Conservation (phyloP, 53 echinoderm and acorn worm species). For the Echinometra lucunter region DNA sequence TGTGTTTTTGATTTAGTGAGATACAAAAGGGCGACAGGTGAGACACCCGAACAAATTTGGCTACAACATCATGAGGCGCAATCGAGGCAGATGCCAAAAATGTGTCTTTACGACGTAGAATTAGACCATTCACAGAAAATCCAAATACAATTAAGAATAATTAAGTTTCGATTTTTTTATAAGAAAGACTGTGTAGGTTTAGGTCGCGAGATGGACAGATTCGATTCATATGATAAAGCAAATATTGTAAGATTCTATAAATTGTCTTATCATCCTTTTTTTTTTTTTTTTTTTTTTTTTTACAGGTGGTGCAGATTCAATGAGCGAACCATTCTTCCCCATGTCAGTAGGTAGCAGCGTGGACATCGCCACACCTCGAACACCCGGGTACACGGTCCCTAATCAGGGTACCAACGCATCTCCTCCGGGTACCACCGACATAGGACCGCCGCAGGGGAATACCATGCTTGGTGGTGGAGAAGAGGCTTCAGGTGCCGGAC, state of each 20-base stretch:
- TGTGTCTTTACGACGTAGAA: too few species aligned
- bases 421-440: constrained; percentile 58
- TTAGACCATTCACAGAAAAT: too few species aligned
- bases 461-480: background rate
- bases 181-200: too few species aligned
- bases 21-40: too few species aligned
- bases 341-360: constrained; percentile 54
- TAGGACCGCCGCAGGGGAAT: constrained; percentile 69
- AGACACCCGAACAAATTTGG: too few species aligned
- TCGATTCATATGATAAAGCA: background rate
- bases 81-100: too few species aligned
- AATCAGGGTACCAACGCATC: constrained; percentile 26
- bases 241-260: background rate
- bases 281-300: background rate
- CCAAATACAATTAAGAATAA: too few species aligned
- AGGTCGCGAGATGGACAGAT: background rate
- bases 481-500: constrained; percentile 53
- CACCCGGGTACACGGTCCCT: constrained; percentile 37
- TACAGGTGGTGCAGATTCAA: background rate
- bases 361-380: background rate
- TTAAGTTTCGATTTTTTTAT: too few species aligned
- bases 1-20: too few species aligned
- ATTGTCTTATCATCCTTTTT: background rate
- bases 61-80: too few species aligned
- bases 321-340: constrained; percentile 12